Conservation (phyloP, 2,888 invertebrate species). For the Cremastinae sp. region DNA sequence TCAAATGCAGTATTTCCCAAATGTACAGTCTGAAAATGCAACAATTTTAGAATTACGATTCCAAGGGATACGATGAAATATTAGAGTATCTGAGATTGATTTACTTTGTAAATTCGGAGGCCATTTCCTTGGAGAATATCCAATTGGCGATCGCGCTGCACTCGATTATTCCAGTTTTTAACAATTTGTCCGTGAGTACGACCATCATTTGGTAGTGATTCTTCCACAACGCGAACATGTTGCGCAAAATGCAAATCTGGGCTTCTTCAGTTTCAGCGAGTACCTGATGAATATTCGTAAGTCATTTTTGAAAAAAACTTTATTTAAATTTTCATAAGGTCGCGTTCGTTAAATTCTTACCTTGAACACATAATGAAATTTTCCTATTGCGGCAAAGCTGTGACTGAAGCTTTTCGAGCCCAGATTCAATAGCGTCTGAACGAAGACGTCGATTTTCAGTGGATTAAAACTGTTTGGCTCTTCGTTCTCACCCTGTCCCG, state of each 20-base stretch:
- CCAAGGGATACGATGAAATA: slow-evolving; percentile 2
- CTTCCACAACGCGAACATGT: slow-evolving; percentile 97
- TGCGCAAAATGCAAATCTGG: slow-evolving; percentile 95
- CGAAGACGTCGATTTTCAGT: slow-evolving; percentile 97
- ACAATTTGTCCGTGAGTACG: slow-evolving; percentile 96
- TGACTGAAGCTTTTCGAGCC: slow-evolving; percentile 99
- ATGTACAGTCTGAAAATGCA: slow-evolving; percentile 87
- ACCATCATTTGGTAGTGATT: slow-evolving; percentile 98
- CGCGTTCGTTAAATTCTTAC: slow-evolving; percentile 80
- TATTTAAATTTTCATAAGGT: not conserved
- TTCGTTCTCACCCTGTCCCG: slow-evolving; percentile 89
- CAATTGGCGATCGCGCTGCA: slow-evolving; percentile 98
- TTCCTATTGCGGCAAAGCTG: slow-evolving; percentile 98
- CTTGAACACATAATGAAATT: slow-evolving; percentile 95
- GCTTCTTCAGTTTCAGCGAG: slow-evolving; percentile 97
- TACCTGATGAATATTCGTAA: slow-evolving; percentile 82
- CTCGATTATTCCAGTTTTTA: slow-evolving; percentile 98
- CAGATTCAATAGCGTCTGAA: slow-evolving; percentile 95
- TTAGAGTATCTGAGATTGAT: slow-evolving; percentile 5
- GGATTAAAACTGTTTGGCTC: slow-evolving; percentile 91
- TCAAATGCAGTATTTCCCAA: slow-evolving; percentile 98
- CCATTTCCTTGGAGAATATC: slow-evolving; percentile 98
- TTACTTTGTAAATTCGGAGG: slow-evolving; percentile 91
- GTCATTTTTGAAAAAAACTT: slow-evolving; percentile 3
- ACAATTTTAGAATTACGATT: not conserved